Base-by-base conservation (phyloP, 2,113 vertebrate species). In the Percopsis transmontana region DNA sequence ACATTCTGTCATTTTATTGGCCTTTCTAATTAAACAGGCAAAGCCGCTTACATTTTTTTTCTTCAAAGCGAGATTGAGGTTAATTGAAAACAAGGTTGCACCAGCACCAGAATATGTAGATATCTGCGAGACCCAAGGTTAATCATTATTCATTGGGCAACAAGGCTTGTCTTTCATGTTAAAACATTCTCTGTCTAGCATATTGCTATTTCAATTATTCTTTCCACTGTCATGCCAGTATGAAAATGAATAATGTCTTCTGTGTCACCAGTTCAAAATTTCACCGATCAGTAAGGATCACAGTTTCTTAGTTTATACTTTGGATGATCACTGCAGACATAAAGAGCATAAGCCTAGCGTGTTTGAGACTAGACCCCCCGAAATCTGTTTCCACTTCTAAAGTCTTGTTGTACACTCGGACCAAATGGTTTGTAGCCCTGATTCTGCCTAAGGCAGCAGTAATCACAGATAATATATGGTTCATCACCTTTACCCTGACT, bases 311-410 rank as follows among this genome's bases (percentile, higher is more conserved):
- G 47, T 58, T 58, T 53, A 53, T 1, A 45, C 45, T 55, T 57
- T 51, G 23, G 33, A 18, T 41, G 70, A 83, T 77, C 48, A 44
- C 51, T 20, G 20, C 70, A 55, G 70, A 82, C 68, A 62, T 67
- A 54, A 68, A 67, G 19, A 45, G 33, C 11, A 18, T 9, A 62
- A 5, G 62, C 62, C 78, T 66, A 65, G 58, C 62, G 45, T 24
- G 53, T 79, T 65, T 77, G 77, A 81, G 72, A 73, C 44, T 57
- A 10, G 33, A 64, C 66, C 66, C 20, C 55, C 52, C 62, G 45
- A 20, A 27, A 68, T 66, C 74, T 77, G 70, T 81, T 79, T 75
- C 66, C 48, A 72, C 66, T 75, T 58, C 70, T 72, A 72, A 69
- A 47, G 38, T 72, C 70, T 76, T 55, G 70, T 67, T 79, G 74